Conservation (phyloP, 23 tunicate species). For the Trididemnum miniatum region DNA sequence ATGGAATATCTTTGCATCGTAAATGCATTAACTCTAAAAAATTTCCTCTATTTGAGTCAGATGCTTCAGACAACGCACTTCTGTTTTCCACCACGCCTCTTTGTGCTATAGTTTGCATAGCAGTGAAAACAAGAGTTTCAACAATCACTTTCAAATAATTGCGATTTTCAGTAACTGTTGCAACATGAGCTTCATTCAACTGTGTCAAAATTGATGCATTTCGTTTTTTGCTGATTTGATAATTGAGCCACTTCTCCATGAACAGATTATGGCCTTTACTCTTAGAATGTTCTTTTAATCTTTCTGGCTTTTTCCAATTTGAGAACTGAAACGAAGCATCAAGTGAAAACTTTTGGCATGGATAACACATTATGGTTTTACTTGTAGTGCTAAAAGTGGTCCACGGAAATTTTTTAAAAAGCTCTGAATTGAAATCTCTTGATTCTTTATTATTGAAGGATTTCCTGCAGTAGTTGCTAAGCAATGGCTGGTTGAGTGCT, state of each 20-base stretch:
- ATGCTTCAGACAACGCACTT: neutral
- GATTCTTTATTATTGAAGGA: neutral
- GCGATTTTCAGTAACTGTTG: constrained; percentile 9
- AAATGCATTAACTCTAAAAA: constrained; percentile 21
- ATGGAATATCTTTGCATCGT: constrained; percentile 16
- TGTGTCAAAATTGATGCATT: constrained; percentile 13
- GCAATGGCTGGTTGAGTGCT: constrained; percentile 9
- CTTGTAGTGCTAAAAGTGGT: neutral
- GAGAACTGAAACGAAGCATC: neutral
- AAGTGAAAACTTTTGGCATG: constrained; percentile 9
- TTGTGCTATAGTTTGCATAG: constrained; percentile 14
- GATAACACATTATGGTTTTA: neutral
- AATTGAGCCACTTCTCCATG: neutral
- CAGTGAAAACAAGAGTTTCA: constrained; percentile 20
- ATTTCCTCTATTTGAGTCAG: constrained; percentile 23
- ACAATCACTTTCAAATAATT: constrained; percentile 9
- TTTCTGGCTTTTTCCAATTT: constrained; percentile 24
- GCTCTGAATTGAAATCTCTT: constrained; percentile 10
- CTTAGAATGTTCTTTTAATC: neutral
- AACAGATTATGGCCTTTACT: neutral
- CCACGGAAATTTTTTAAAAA: constrained; percentile 15
- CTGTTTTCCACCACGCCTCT: constrained; percentile 20
- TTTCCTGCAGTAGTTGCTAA: neutral
- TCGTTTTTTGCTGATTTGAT: constrained; percentile 5
- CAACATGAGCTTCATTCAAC: neutral